Base-by-base conservation (phyloP, 2,113 vertebrate genomes). In the Corapipo altera region DNA sequence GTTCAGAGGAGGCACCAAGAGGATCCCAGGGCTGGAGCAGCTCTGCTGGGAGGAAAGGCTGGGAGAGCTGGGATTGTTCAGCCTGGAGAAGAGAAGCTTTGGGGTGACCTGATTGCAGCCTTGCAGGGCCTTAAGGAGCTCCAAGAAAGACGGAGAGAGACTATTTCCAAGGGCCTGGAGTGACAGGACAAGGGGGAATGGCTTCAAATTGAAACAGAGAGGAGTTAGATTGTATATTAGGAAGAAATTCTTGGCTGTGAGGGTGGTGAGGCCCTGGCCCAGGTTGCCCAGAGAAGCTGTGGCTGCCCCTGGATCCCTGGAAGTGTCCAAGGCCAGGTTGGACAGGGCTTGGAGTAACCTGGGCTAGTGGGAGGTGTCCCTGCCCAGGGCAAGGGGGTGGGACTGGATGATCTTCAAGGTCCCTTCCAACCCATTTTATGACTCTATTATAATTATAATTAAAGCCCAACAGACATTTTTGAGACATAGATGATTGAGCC, bases 321-420 rank as follows among this genome's bases (percentile, higher is more conserved):
- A 26, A 86, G 54, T 69, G 54, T 4, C 46, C 65, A 44, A 87
- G 71, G 61, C 52, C 71, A 85, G 46, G 46, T 0, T 70, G 74
- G 65, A 46, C 12, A 33, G 55, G 46, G 33, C 43, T 54, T 9
- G 62, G 72, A 67, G 39, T 37, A 37, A 23, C 55, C 65, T 87
- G 74, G 54, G 2, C 17, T 39, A 22, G 37, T 70, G 84, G 52
- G 0, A 81, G 43, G 22, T 19, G 76, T 28, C 76, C 22, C 69
- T 73, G 32, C 18, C 52, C 22, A 23, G 15, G 67, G 35, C 14
- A 10, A 7, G 8, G 19, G 33, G 12, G 3, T 35, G 19, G 35
- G 1, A 80, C 2, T 0, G 1, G 12, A 39, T 30, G 37, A 7
- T 0, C 3, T 46, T 74, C 28, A 12, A 15, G 8, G 8, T 54